These are phyloP conservation scores for Ecliptopera silaceata DNA, from an alignment of 2,888 invertebrate species.

Conservation along the genomic window DNA sequence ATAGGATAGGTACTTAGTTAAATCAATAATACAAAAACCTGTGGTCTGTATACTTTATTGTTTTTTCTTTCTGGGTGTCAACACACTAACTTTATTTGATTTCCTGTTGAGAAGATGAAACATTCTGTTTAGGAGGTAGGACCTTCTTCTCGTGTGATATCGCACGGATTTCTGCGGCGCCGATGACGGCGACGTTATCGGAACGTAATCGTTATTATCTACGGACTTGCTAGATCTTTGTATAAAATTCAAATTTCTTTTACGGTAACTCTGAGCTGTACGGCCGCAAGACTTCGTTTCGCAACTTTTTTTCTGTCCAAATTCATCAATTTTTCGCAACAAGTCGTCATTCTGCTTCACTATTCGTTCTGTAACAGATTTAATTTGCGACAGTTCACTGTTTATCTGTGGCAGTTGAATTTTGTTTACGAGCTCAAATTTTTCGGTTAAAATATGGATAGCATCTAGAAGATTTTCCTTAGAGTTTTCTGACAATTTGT, in stretches of 20 bases:
- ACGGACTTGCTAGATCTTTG: slow-evolving; percentile 33
- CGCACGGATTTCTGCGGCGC: slow-evolving; percentile 47
- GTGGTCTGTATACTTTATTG: slow-evolving; percentile 10
- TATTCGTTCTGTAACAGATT: slow-evolving; percentile 54
- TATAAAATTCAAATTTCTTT: slow-evolving; percentile 44
- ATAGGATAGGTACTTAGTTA: too few relatives aligned
- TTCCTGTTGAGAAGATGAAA: slow-evolving; percentile 58
- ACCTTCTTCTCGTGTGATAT: slow-evolving; percentile 51
- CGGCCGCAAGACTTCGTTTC: slow-evolving; percentile 28
- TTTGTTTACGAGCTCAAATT: slow-evolving; percentile 67
- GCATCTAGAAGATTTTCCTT: slow-evolving; percentile 43
- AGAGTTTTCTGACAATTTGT: slow-evolving; percentile 32
- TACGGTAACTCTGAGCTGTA: slow-evolving; percentile 41
- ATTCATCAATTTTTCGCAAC: slow-evolving; percentile 51
- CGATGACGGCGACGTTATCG: slow-evolving; percentile 32
- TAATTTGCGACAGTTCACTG: slow-evolving; percentile 58
- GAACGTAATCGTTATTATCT: slow-evolving; percentile 37
- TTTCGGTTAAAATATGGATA: slow-evolving; percentile 55
- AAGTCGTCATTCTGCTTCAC: slow-evolving; percentile 62
- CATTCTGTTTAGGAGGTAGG: slow-evolving; percentile 55
- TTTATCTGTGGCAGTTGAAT: slow-evolving; percentile 66
- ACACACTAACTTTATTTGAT: slow-evolving; percentile 35
- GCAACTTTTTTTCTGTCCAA: slow-evolving; percentile 41
- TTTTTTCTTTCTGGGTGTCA: slow-evolving; percentile 30
- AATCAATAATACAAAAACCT: neutral